Percentiles rank a stretch among this genome's conserved stretches.
Conservation (phyloP, 1,140 invertebrate species). For the Cyclargus thomasi region DNA sequence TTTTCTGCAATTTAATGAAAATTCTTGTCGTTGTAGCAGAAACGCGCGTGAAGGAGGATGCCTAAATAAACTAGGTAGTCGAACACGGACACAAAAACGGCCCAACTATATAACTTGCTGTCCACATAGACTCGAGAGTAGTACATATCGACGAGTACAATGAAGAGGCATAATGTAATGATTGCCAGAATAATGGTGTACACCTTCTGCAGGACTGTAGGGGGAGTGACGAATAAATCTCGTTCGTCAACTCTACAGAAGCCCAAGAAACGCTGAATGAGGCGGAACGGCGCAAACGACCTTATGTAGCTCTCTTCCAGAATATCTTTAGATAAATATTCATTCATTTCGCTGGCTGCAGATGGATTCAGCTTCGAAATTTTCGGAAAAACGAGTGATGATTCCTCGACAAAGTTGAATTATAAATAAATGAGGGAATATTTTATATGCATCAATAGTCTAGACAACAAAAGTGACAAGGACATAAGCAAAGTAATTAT, state of each 20-base stretch:
- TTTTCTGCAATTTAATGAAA: no score
- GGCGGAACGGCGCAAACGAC: constrained; percentile 29
- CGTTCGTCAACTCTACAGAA: constrained; percentile 38
- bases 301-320: constrained; percentile 40
- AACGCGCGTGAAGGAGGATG: constrained; percentile 40
- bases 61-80: constrained; percentile 26
- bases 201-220: constrained; percentile 39
- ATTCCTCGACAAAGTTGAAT: no score
- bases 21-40: constrained; percentile 30
- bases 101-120: neutral
- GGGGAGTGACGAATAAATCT: constrained; percentile 40
- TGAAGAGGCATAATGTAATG: neutral
- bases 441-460: no score
- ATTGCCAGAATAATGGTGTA: constrained; percentile 19
- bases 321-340: constrained; percentile 46
- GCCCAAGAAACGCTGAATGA: constrained; percentile 35
- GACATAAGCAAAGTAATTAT: no score
- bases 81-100: neutral
- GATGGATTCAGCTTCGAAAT: no score
- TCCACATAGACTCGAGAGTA: neutral
- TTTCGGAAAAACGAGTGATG: no score
- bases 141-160: neutral
- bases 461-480: no score
- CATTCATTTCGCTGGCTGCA: constrained; percentile 11
- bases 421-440: no score